These are phyloP conservation scores for Diarsia brunnea DNA, from an alignment of 2,888 invertebrate genomes.

Conservation along the genomic window DNA sequence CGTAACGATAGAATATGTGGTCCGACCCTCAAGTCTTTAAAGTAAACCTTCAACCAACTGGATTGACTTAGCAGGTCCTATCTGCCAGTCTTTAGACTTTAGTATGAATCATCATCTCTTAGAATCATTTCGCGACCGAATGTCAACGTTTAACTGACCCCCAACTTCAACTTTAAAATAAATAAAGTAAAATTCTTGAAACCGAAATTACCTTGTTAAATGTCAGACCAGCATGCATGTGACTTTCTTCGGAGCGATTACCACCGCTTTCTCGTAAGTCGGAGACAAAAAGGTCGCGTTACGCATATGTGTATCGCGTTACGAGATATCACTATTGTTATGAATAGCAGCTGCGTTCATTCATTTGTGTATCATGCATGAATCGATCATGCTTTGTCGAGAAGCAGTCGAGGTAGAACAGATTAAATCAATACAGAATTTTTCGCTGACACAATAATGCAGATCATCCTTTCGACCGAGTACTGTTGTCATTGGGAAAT, in stretches of 20 bases:
- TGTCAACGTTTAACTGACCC: background rate
- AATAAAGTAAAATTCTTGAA: background rate
- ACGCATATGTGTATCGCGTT: constrained; percentile 23
- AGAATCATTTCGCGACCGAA: background rate
- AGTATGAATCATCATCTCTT: background rate
- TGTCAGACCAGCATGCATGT: constrained; percentile 22
- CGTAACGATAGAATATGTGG: no score
- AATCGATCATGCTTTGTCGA: constrained; percentile 16
- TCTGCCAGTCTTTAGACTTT: background rate
- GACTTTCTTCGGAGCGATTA: constrained; percentile 48
- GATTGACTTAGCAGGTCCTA: background rate
- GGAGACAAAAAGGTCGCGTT: constrained; percentile 48
- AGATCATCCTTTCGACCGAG: background rate
- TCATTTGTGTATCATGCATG: constrained; percentile 15
- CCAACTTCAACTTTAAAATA: background rate
- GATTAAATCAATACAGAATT: background rate
- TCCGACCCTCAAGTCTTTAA: no score
- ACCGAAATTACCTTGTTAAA: constrained; percentile 22
- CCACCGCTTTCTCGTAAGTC: constrained; percentile 46
- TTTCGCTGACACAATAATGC: background rate
- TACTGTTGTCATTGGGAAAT: background rate
- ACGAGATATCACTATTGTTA: constrained; percentile 50
- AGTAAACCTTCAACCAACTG: no score
- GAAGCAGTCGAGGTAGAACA: background rate
- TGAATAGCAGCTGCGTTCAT: constrained; percentile 21